Percentiles rank a stretch among this genome's conserved stretches.
These are phyloP conservation scores for Globicephala melas DNA, from an alignment of 2,113 vertebrate genomes.

Conservation along the genomic window DNA sequence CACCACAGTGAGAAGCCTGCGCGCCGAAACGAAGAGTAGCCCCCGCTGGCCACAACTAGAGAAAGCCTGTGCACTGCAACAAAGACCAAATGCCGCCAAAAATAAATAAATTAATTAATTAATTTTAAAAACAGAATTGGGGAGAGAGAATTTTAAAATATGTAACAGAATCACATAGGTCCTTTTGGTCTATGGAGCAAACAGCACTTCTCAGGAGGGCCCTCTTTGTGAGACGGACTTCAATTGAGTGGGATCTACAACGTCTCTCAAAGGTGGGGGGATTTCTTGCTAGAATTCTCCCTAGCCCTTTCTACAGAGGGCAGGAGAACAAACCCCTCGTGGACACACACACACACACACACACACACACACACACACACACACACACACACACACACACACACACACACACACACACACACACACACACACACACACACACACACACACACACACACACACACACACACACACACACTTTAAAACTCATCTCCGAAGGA, in stretches of 20 bases:
- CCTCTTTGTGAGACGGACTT: neutral
- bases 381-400: neutral
- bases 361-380: neutral
- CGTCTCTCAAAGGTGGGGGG: neutral
- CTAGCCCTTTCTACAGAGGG: neutral
- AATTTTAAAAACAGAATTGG: neutral
- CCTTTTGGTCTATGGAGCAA: neutral
- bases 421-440: no score
- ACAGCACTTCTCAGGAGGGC: neutral
- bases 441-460: no score
- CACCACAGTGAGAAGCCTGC: no score
- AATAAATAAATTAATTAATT: accelerated
- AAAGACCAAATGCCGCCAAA: no score
- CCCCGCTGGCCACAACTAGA: no score
- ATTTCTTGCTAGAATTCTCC: neutral
- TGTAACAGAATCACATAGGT: neutral
- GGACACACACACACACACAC: no score
- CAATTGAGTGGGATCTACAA: neutral
- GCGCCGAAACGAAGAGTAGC: no score
- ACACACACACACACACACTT: neutral
- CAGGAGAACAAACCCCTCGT: neutral
- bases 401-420: no score
- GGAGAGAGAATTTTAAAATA: neutral
- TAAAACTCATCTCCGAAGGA: neutral
- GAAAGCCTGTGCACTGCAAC: no score